Base-by-base conservation (phyloP, 2,113 vertebrate species). In the Phyllopteryx taeniolatus region DNA sequence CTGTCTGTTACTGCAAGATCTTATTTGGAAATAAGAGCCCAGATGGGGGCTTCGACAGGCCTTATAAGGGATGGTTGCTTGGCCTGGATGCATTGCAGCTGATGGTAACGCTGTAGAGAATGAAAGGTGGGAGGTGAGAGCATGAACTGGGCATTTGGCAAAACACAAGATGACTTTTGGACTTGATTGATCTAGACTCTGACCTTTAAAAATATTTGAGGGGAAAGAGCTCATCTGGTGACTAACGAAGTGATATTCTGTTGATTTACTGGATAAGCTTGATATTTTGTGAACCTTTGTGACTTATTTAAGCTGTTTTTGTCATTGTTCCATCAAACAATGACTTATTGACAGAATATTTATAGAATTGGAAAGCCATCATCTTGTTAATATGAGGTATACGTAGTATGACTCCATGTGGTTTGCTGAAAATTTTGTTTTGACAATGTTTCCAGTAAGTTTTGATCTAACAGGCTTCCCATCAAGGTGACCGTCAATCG, bases 61-160 rank as follows among this genome's bases (percentile, higher is more conserved):
- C 65, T 67, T 67, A 67, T 67, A 67, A 67, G 65, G 65, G 22
- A 49, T 49, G 49, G 43, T 10, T 46, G 42, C 42, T 66, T 20
- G 44, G 46, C 44, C 65, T 47, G 65, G 14, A 67, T 17, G 65
- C 33, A 61, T 3, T 13, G 31, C 7, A 31, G 31, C 59, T 35
- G 33, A 61, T 35, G 59, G 59, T 35, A 35, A 60, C 35, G 27
- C 57, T 60, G 31, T 7, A 13, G 59, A 61, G 7, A 61, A 35
- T 61, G 31, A 35, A 61, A 61, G 59, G 33, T 61, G 59, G 31
- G 7, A 61, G 31, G 59, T 61, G 59, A 31, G 27, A 46, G 20
- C 22, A 61, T 35, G 15, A 61, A 61, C 14, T 61, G 59, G 33
- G 27, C 57, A 33, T 33, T 33, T 60, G 7, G 1, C 57, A 60